Evolutionary conservation across 1,140 invertebrate species (phyloP).

Genomic region (Ectropis grisescens): DNA sequence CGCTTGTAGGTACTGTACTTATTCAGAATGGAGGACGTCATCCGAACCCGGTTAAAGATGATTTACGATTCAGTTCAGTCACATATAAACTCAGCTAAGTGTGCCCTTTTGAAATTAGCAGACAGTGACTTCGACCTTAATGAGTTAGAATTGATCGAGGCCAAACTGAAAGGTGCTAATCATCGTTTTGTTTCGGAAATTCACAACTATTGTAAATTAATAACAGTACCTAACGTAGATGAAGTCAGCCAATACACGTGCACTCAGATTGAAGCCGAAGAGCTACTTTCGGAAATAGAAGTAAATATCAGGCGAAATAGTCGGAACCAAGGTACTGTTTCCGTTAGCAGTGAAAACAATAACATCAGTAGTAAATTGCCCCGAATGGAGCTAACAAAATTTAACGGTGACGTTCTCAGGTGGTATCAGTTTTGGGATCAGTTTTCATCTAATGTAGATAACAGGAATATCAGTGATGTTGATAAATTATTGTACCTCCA

Average conservation of each 20-base stretch:
- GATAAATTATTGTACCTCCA: slow-evolving; percentile 17
- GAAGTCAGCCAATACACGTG: not conserved
- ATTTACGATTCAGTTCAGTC: slow-evolving; percentile 1
- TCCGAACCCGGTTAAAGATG: not conserved
- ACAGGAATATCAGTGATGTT: slow-evolving; percentile 10
- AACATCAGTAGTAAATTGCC: slow-evolving; percentile 1
- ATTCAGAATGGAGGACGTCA: slow-evolving; percentile 1
- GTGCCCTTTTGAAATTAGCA: not conserved
- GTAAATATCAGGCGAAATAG: too few relatives aligned
- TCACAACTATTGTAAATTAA: not conserved
- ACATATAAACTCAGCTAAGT: slow-evolving; percentile 1
- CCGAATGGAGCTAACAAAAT: too few relatives aligned
- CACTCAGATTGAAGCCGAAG: slow-evolving; percentile 1
- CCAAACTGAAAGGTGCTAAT: slow-evolving; percentile 3
- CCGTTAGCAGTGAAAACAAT: not conserved
- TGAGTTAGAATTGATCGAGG: slow-evolving; percentile 1
- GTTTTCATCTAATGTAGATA: too few relatives aligned
- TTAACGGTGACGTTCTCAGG: slow-evolving; percentile 3
- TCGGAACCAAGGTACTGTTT: too few relatives aligned
- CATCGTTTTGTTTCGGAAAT: slow-evolving; percentile 1
- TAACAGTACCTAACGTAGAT: not conserved
- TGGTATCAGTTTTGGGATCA: slow-evolving; percentile 14
- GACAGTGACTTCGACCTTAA: too few relatives aligned
- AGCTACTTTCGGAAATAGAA: not conserved
- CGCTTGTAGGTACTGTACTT: not conserved